phyloP scores from a whole-genome alignment of 2,888 invertebrate genomes.

The Cylloceria caligata region DNA sequence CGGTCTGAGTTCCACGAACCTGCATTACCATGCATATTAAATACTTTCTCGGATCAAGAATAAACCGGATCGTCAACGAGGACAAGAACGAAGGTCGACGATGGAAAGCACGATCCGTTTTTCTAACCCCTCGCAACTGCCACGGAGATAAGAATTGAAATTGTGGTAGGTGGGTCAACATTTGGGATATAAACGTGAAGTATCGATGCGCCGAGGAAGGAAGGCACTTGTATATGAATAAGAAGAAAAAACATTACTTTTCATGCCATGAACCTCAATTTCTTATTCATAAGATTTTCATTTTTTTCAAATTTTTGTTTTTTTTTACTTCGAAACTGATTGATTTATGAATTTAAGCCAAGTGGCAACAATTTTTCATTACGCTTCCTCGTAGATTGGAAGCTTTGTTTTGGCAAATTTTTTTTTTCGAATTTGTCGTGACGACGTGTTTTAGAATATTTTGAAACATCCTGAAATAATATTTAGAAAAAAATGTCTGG shows the following conservation, averaged over 20 bases:
- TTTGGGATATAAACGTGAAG: not conserved
- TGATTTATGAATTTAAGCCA: too few species aligned
- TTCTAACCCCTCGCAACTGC: not conserved
- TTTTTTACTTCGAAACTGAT: not conserved
- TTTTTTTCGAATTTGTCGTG: too few species aligned
- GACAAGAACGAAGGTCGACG: conserved; percentile 24
- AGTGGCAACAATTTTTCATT: too few species aligned
- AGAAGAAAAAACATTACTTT: conserved; percentile 1
- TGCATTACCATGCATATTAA: conserved; percentile 52
- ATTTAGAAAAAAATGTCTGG: too few species aligned
- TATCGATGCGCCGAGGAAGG: not conserved
- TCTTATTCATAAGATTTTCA: not conserved
- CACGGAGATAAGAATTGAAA: not conserved
- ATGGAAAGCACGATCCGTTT: conserved; percentile 14
- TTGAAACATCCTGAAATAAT: too few species aligned
- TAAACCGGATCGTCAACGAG: conserved; percentile 9
- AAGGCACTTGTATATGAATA: not conserved
- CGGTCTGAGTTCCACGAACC: conserved; percentile 22
- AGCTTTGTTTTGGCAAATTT: too few species aligned
- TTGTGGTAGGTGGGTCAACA: not conserved
- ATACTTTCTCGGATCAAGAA: conserved; percentile 28
- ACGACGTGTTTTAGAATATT: too few species aligned
- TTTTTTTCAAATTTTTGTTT: not conserved
- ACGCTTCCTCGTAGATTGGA: too few species aligned
- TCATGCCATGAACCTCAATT: not conserved